Conservation (phyloP, 2,888 invertebrate species). For the Cinara cedri region DNA sequence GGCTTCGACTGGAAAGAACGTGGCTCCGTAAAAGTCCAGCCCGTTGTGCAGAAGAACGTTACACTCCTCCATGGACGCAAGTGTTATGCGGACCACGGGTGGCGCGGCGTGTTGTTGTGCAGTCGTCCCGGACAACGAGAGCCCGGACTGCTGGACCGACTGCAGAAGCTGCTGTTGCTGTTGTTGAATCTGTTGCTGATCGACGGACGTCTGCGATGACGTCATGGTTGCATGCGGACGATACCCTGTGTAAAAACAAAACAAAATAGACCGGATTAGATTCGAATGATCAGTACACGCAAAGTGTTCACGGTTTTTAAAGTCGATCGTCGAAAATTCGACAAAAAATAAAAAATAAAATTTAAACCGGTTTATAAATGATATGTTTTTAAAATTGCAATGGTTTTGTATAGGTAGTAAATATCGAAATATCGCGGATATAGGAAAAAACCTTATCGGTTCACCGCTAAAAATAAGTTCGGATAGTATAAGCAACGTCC, state of each 20-base stretch:
- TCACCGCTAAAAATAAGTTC: too few species aligned
- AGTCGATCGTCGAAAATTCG: too few species aligned
- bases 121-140: conserved; percentile 19
- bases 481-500: too few species aligned
- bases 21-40: conserved; percentile 85
- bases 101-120: conserved; percentile 65
- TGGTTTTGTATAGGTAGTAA: too few species aligned
- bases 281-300: too few species aligned
- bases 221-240: conserved; percentile 20
- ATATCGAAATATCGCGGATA: too few species aligned
- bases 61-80: conserved; percentile 78
- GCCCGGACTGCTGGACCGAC: not conserved
- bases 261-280: not conserved
- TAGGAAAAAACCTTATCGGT: too few species aligned
- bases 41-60: conserved; percentile 82
- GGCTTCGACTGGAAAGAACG: conserved; percentile 82
- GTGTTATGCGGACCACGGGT: conserved; percentile 70
- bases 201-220: conserved; percentile 47
- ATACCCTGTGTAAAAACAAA: conserved; percentile 24
- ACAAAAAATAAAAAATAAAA: too few species aligned
- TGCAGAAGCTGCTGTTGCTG: conserved; percentile 15
- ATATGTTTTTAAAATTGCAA: too few species aligned
- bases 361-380: too few species aligned
- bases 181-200: conserved; percentile 31
- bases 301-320: too few species aligned